phyloP scores from a whole-genome alignment of 2,888 invertebrate genomes.

The Hypselothyrea guttata region DNA sequence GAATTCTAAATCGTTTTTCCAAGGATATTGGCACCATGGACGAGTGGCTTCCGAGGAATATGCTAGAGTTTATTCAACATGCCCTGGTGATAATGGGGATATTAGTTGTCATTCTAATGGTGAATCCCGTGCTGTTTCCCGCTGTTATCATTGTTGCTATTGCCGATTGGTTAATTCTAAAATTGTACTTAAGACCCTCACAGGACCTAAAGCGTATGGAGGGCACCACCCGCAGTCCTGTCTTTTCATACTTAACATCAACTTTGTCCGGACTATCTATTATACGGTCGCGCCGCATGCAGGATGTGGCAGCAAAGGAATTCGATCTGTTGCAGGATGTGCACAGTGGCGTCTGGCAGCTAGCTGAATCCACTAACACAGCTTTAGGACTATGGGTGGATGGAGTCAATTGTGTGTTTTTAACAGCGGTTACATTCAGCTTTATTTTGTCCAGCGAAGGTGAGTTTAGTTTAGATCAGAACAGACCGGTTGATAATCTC shows the following conservation, averaged over 20 bases:
- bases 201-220: slow-evolving; percentile 89
- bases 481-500: too few relatives aligned
- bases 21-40: slow-evolving; percentile 88
- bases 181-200: slow-evolving; percentile 88
- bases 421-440: slow-evolving; percentile 85
- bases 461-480: slow-evolving; percentile 73
- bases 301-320: slow-evolving; percentile 87
- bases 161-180: slow-evolving; percentile 86
- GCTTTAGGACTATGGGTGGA: slow-evolving; percentile 91
- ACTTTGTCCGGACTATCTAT: slow-evolving; percentile 93
- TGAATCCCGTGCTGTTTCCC: slow-evolving; percentile 87
- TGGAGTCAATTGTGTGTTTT: slow-evolving; percentile 86
- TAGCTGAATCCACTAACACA: slow-evolving; percentile 76
- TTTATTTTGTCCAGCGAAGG: slow-evolving; percentile 85
- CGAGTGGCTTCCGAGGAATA: slow-evolving; percentile 83
- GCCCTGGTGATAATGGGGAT: slow-evolving; percentile 87
- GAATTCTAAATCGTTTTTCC: slow-evolving; percentile 88
- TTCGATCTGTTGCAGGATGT: slow-evolving; percentile 88
- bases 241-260: slow-evolving; percentile 93
- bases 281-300: slow-evolving; percentile 90
- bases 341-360: slow-evolving; percentile 80
- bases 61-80: slow-evolving; percentile 84
- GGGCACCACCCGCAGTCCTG: slow-evolving; percentile 90
- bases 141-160: slow-evolving; percentile 86
- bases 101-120: slow-evolving; percentile 86